phyloP scores from a whole-genome alignment of 2,888 invertebrate species.

The Emmelina monodactyla region DNA sequence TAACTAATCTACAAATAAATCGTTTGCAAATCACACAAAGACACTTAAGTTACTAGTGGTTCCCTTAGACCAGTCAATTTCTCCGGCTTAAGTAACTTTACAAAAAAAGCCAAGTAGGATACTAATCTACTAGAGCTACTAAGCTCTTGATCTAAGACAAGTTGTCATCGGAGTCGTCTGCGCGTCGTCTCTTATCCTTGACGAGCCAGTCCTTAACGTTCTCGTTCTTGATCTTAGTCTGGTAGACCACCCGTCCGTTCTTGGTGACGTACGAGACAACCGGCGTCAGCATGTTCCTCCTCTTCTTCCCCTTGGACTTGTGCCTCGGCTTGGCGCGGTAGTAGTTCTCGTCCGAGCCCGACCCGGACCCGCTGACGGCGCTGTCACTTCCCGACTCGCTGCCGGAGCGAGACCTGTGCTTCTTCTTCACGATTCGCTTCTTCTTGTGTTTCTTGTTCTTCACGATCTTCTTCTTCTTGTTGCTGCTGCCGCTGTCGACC shows the following conservation, averaged over 20 bases:
- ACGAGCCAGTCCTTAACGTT: constrained; percentile 45
- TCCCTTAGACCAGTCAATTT: too few relatives aligned
- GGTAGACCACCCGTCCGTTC: constrained; percentile 45
- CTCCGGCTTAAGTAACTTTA: too few relatives aligned
- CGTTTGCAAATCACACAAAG: too few relatives aligned
- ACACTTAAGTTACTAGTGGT: too few relatives aligned
- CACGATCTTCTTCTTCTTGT: constrained; percentile 17
- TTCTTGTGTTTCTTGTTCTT: constrained; percentile 18
- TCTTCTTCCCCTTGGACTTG: constrained; percentile 12
- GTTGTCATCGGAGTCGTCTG: too few relatives aligned
- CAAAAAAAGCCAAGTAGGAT: too few relatives aligned
- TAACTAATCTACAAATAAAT: too few relatives aligned
- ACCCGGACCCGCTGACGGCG: constrained; percentile 14
- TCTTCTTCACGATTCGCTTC: constrained; percentile 15
- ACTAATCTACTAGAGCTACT: too few relatives aligned
- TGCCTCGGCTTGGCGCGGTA: constrained; percentile 13
- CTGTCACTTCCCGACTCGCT: constrained; percentile 15
- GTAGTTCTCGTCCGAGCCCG: constrained; percentile 11
- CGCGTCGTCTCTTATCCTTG: too few relatives aligned
- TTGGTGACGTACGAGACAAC: constrained; percentile 50
- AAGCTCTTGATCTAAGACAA: too few relatives aligned
- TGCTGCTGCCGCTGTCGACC: not conserved
- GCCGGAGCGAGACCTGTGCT: constrained; percentile 11
- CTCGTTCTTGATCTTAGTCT: constrained; percentile 45
- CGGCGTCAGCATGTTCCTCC: constrained; percentile 38